A percentile compares a stretch with the other conserved stretches of the same genome.
phyloP scores from a whole-genome alignment of 2,797 vertebrate species.

The Urosaurus nigricauda region DNA sequence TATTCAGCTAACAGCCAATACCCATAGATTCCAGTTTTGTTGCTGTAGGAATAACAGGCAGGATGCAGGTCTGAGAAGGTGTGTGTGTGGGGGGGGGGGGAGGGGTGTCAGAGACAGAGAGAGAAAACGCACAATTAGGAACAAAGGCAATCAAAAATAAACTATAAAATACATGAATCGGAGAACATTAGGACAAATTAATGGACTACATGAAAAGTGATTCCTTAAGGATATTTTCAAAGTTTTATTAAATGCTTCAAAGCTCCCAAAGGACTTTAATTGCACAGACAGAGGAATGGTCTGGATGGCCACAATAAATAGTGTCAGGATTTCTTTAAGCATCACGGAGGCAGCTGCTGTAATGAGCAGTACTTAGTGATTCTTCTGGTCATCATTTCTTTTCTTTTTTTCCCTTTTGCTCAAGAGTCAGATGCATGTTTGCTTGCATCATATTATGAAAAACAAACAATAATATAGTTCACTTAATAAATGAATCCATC shows the following conservation, averaged over 20 bases:
- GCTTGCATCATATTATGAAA: not conserved
- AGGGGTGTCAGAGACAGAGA: not conserved
- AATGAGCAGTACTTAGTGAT: slow-evolving; percentile 16
- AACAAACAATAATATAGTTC: too few species aligned
- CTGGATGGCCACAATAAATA: slow-evolving; percentile 41
- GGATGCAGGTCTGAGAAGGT: not conserved
- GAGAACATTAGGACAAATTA: slow-evolving; percentile 67
- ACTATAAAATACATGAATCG: slow-evolving; percentile 66
- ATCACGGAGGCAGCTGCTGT: slow-evolving; percentile 4
- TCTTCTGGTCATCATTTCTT: not conserved
- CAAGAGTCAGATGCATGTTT: not conserved
- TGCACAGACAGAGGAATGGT: slow-evolving; percentile 29
- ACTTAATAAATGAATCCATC: not conserved
- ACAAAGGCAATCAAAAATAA: slow-evolving; percentile 67
- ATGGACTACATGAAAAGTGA: slow-evolving; percentile 66
- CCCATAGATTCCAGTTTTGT: not conserved
- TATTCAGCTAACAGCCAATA: not conserved
- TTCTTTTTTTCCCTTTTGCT: not conserved
- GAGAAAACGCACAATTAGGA: slow-evolving; percentile 48
- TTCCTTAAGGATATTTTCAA: slow-evolving; percentile 69
- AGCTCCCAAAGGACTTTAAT: slow-evolving; percentile 46
- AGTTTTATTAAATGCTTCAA: slow-evolving; percentile 62
- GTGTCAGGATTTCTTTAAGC: slow-evolving; percentile 20
- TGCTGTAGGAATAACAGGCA: not conserved
- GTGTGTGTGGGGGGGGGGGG: not conserved